Evolutionary conservation across 2,797 vertebrate genomes (phyloP).

Genomic region (Ptychobarbus kaznakovi): DNA sequence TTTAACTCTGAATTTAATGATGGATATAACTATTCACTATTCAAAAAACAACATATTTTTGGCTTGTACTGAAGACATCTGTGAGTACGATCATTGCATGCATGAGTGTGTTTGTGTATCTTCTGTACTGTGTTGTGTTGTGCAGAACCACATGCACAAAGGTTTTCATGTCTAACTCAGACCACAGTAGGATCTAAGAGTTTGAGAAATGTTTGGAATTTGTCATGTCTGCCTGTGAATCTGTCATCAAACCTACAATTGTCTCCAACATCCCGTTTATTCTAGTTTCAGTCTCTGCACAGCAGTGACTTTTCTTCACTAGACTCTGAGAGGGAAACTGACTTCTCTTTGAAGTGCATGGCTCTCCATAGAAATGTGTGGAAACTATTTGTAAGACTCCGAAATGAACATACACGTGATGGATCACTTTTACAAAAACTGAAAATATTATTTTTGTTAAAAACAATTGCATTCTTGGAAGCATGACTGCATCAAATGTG

Average conservation of each 20-base stretch:
- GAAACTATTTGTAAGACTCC: not conserved
- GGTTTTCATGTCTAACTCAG: constrained; percentile 15
- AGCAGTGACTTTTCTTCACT: not conserved
- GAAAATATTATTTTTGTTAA: not conserved
- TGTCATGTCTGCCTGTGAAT: constrained; percentile 67
- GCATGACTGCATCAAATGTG: not conserved
- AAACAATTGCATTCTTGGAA: not conserved
- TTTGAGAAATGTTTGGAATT: constrained; percentile 71
- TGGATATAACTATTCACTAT: not conserved
- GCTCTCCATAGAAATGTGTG: not conserved
- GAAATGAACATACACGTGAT: not conserved
- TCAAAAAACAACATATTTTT: not conserved
- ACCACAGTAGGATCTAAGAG: constrained; percentile 56
- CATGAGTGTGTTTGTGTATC: constrained; percentile 22
- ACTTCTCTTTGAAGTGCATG: not conserved
- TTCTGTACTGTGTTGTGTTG: not conserved
- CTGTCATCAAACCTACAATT: constrained; percentile 52
- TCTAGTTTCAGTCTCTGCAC: constrained; percentile 31
- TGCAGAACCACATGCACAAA: constrained; percentile 3
- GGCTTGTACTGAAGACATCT: not conserved
- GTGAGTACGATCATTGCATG: not conserved
- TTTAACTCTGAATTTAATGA: not conserved
- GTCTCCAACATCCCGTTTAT: constrained; percentile 51
- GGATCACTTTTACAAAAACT: not conserved
- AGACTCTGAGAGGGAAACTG: not conserved